phyloP scores from a whole-genome alignment of 1,140 invertebrate species.

The Liolophura sinensis region DNA sequence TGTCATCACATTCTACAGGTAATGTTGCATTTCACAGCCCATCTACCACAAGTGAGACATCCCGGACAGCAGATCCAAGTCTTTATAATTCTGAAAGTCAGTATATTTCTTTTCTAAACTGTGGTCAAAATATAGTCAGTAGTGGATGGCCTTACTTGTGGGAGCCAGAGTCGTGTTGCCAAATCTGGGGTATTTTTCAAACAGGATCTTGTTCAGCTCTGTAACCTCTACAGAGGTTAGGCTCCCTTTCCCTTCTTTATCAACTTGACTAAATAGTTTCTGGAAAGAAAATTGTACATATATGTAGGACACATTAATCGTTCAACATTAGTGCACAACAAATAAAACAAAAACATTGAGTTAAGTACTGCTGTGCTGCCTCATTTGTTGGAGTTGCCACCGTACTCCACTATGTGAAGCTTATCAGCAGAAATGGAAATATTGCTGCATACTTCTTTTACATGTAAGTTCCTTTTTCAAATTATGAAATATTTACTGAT shows the following conservation, averaged over 20 bases:
- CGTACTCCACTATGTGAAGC: too few species aligned
- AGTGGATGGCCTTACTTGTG: too few species aligned
- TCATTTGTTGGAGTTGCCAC: too few species aligned
- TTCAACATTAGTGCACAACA: too few species aligned
- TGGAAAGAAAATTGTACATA: not conserved
- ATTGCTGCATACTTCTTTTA: too few species aligned
- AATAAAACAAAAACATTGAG: too few species aligned
- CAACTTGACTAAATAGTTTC: slow-evolving; percentile 25
- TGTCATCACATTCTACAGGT: too few species aligned
- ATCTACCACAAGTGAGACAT: not conserved
- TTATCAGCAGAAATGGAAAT: too few species aligned
- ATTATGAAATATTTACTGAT: too few species aligned
- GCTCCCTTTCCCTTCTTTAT: slow-evolving; percentile 25
- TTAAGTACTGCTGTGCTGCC: too few species aligned
- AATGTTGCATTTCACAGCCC: not conserved
- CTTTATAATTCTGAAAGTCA: not conserved
- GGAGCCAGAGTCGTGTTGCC: slow-evolving; percentile 13
- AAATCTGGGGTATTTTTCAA: slow-evolving; percentile 33
- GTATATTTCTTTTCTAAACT: slow-evolving; percentile 1
- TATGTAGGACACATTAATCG: too few species aligned
- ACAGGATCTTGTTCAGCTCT: slow-evolving; percentile 24
- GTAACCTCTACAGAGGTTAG: slow-evolving; percentile 28
- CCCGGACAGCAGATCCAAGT: not conserved
- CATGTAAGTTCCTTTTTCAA: too few species aligned
- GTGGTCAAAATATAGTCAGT: not conserved